Conservation (phyloP, 92 coral and sea anemone genomes). For the Meandrina meandrites region DNA sequence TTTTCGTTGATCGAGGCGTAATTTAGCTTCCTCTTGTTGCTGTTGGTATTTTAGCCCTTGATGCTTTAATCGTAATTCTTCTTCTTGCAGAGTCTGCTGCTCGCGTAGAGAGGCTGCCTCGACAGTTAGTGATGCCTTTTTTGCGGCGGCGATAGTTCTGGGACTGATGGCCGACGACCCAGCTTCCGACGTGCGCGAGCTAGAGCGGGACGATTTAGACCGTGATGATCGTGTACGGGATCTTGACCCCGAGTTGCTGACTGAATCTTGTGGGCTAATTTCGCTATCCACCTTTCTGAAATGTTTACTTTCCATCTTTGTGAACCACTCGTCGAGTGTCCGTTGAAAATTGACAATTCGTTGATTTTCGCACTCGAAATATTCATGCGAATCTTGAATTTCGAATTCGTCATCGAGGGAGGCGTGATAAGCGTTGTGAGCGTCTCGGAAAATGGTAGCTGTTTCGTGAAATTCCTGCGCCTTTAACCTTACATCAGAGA, state of each 20-base stretch:
- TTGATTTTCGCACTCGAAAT: conserved; percentile 16
- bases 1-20: conserved; percentile 39
- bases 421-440: conserved; percentile 26
- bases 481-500: not conserved
- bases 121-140: conserved; percentile 32
- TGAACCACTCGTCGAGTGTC: conserved; percentile 18
- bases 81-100: conserved; percentile 35
- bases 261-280: not conserved
- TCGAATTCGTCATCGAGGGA: conserved; percentile 6
- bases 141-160: not conserved
- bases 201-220: not conserved
- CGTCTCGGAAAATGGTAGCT: not conserved
- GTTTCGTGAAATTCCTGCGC: not conserved
- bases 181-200: not conserved
- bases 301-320: not conserved
- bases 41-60: not conserved
- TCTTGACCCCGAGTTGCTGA: not conserved
- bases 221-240: conserved; percentile 3
- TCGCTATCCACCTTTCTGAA: not conserved
- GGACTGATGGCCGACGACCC: not conserved
- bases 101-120: conserved; percentile 41
- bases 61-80: conserved; percentile 31
- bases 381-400: conserved; percentile 17
- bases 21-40: conserved; percentile 35
- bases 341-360: conserved; percentile 7